Conservation (phyloP, 1,140 invertebrate species). For the Armadillidium nasatum region DNA sequence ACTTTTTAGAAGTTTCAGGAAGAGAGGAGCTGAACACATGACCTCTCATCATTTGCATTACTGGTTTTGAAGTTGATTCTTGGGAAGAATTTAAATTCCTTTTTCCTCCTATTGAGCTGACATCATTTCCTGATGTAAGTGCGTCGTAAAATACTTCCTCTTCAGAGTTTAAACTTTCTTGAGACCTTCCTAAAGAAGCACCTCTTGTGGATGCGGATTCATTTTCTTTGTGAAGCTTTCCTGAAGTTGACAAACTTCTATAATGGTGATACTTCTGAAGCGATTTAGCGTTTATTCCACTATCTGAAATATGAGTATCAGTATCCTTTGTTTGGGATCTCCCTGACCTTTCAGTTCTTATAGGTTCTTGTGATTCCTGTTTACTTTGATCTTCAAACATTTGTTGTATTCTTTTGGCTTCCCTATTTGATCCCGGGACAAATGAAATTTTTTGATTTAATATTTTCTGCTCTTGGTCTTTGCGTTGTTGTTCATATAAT, state of each 20-base stretch:
- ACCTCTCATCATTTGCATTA: not conserved
- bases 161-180: not conserved
- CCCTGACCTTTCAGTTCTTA: too few relatives aligned
- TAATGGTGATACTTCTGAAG: not conserved
- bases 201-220: not conserved
- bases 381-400: conserved; percentile 28
- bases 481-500: conserved; percentile 11
- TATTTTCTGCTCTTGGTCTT: conserved; percentile 28
- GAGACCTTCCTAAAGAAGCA: not conserved
- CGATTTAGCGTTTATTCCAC: too few relatives aligned
- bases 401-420: not conserved
- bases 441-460: conserved; percentile 18
- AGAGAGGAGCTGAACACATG: not conserved
- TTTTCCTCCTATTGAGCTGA: not conserved
- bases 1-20: not conserved
- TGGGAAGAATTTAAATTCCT: not conserved
- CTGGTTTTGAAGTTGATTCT: not conserved
- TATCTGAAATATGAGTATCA: too few relatives aligned
- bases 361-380: conserved; percentile 16
- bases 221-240: not conserved
- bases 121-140: not conserved
- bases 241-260: not conserved
- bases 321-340: too few relatives aligned
- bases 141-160: not conserved
- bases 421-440: conserved; percentile 6